A percentile compares a stretch with the other conserved stretches of the same genome.
These are phyloP conservation scores for Hirtodrosophila confusa DNA, from an alignment of 2,888 invertebrate species.

Conservation along the genomic window DNA sequence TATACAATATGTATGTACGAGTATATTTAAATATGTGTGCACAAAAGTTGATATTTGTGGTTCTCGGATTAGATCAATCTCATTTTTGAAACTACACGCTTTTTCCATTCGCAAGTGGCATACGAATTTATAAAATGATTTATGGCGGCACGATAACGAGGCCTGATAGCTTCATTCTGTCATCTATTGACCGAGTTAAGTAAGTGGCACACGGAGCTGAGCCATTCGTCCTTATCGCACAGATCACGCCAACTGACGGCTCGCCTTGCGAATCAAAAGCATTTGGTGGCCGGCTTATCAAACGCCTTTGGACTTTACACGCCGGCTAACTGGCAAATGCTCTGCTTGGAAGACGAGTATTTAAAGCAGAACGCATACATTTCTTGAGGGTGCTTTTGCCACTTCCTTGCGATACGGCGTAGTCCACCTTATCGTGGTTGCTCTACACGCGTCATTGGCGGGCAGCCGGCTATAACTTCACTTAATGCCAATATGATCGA, in stretches of 20 bases:
- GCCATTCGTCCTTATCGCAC: slow-evolving; percentile 16
- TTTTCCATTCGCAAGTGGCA: slow-evolving; percentile 13
- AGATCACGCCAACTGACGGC: slow-evolving; percentile 12
- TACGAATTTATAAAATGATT: slow-evolving; percentile 41
- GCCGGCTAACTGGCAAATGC: slow-evolving; percentile 9
- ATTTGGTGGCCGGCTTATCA: slow-evolving; percentile 38
- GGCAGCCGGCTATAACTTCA: slow-evolving; percentile 4
- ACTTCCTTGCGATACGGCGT: neutral
- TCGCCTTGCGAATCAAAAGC: slow-evolving; percentile 12
- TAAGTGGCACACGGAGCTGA: slow-evolving; percentile 15
- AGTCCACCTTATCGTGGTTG: neutral
- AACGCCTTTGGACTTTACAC: slow-evolving; percentile 24
- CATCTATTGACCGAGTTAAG: slow-evolving; percentile 45
- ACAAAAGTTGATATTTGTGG: neutral
- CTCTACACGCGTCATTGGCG: neutral
- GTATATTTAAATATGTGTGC: no score
- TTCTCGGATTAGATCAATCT: slow-evolving; percentile 39
- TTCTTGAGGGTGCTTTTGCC: neutral
- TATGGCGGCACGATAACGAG: slow-evolving; percentile 41
- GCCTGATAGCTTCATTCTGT: slow-evolving; percentile 24
- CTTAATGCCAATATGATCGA: slow-evolving; percentile 39
- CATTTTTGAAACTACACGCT: slow-evolving; percentile 17
- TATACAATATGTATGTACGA: slow-evolving; percentile 7
- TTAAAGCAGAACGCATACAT: slow-evolving; percentile 5
- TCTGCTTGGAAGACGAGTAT: neutral